Base-by-base conservation (phyloP, 1,140 invertebrate species). In the Papilio aristodemus region DNA sequence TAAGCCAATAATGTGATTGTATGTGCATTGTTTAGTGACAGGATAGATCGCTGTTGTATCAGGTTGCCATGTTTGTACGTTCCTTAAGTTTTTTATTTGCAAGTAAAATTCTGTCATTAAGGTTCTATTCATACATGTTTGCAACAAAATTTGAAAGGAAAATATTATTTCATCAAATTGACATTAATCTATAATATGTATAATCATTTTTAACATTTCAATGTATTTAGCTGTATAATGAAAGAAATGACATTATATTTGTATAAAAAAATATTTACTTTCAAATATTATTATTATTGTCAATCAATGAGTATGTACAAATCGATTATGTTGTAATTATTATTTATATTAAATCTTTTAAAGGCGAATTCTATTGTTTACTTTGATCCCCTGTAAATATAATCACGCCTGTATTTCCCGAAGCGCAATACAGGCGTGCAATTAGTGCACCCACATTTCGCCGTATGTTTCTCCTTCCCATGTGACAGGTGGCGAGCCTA, bases 291-390 rank as follows among this genome's bases (percentile, higher is more conserved):
- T 80, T 79, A 80, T 80, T 79, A 83, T 86, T 84, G 78, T 88
- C 86, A 81, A 87, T 85, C 80, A 84, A 87, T 86, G 80, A 80
- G 81, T 87, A 87, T 89, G 85, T 89, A 89, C 86, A 89, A 89
- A 89, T 78, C 81, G 77, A 86, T 86, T 82, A 86, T 78, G 84
- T 84, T 87, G 79, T 87, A 85, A 87, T 84, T 85, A 77, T 83
- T 85, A 89, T 89, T 89, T 89, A 84, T 87, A 89, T 84, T 89
- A 89, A 89, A 89, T 89, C 80, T 87, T 87, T 89, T 85, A 89
- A 87, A 80, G 79, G 74, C 69, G 70, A 69, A 67, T 25, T 46
- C 2, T 32, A 69, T 69, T 19, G 54, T 74, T 63, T 74, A 0
- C 67, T 71, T 71, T 66, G n/a, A n/a, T n/a, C n/a, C n/a, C n/a